phyloP scores from a whole-genome alignment of 2,888 invertebrate genomes.

The Willowsia nigromaculata region DNA sequence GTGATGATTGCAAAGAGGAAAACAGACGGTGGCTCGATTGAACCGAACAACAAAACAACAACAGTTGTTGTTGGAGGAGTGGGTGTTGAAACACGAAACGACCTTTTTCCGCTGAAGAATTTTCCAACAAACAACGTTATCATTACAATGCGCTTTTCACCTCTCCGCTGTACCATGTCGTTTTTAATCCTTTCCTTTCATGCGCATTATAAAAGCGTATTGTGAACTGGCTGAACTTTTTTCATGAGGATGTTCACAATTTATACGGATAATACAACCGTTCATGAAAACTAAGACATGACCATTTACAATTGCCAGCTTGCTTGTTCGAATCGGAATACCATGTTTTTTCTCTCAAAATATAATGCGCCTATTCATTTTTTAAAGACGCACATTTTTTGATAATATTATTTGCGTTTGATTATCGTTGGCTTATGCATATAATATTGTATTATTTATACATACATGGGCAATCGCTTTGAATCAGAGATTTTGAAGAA shows the following conservation, averaged over 20 bases:
- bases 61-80: constrained; percentile 64
- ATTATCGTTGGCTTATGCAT: background rate
- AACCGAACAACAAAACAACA: constrained; percentile 41
- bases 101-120: constrained; percentile 47
- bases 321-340: background rate
- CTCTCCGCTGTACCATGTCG: background rate
- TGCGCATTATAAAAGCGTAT: background rate
- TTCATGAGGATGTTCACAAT: background rate
- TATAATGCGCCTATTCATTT: background rate
- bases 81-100: constrained; percentile 70
- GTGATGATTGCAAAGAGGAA: constrained; percentile 44
- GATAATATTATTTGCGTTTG: background rate
- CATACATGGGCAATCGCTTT: too few relatives aligned
- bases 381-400: background rate
- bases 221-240: background rate
- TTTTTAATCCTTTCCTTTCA: background rate
- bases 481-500: too few relatives aligned
- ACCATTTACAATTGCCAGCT: background rate
- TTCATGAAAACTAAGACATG: background rate
- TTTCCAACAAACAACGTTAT: background rate
- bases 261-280: background rate
- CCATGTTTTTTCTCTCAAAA: background rate
- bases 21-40: constrained; percentile 52
- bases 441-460: too few relatives aligned
- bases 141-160: background rate